phyloP scores from a whole-genome alignment of 2,888 invertebrate genomes.

The Chloroclysta siterata region DNA sequence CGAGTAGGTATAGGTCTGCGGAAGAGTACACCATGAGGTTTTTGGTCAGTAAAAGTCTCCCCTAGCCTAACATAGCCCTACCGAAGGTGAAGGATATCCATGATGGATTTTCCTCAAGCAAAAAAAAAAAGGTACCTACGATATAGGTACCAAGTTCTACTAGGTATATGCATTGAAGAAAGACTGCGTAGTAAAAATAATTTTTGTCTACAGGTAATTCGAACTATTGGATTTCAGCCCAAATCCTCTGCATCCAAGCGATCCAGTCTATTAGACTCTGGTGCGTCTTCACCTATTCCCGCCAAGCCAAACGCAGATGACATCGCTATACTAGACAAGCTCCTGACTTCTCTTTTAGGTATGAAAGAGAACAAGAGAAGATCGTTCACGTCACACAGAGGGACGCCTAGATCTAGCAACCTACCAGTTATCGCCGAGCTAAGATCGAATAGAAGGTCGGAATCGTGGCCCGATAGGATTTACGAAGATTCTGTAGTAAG shows the following conservation, averaged over 20 bases:
- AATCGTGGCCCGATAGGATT: slow-evolving; percentile 77
- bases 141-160: no score
- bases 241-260: slow-evolving; percentile 61
- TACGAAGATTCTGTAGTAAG: slow-evolving; percentile 74
- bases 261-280: slow-evolving; percentile 65
- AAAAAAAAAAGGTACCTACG: no score
- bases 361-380: slow-evolving; percentile 65
- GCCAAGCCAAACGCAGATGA: slow-evolving; percentile 80
- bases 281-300: slow-evolving; percentile 58
- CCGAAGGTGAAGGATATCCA: no score
- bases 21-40: no score
- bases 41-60: no score
- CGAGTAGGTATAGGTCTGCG: no score
- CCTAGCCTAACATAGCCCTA: no score
- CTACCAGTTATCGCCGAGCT: slow-evolving; percentile 60
- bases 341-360: slow-evolving; percentile 86
- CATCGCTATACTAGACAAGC: slow-evolving; percentile 86
- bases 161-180: background rate
- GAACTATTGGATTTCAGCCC: slow-evolving; percentile 66
- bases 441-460: slow-evolving; percentile 57
- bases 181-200: slow-evolving; percentile 4
- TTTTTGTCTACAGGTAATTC: slow-evolving; percentile 58
- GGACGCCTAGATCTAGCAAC: slow-evolving; percentile 68
- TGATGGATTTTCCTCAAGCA: no score
- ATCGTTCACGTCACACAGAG: slow-evolving; percentile 68